Evolutionary conservation across 2,113 vertebrate species (phyloP), one percentile per base, ranked within the genome.

Genomic region (Callionymus lyra): DNA sequence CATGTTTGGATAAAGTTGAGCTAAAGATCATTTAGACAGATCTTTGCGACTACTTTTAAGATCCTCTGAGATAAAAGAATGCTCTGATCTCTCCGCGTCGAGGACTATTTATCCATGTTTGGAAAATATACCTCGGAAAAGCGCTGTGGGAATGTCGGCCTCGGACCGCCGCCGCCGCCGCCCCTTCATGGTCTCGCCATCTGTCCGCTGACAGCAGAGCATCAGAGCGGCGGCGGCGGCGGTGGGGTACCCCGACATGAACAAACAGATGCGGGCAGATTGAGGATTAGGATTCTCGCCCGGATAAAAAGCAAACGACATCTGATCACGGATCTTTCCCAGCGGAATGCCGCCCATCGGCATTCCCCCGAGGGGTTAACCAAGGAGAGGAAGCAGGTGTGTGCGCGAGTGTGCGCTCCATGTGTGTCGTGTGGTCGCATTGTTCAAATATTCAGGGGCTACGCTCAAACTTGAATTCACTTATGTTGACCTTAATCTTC

Each of bases 291-390:
- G 66, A 72, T 53, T 66, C 76, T 79, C 72, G 71, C 72, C 78
- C 74, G 77, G 74, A 86, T 83, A 79, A 84, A 27, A 73, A 70
- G 72, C 77, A 81, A 79, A 83, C 71, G 73, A 81, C 79, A 80
- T 82, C 74, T 84, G 82, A 85, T 82, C 77, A 67, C 36, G 48
- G 80, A 82, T 74, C 71, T 73, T 55, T 80, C 81, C 81, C 79
- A 13, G 68, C 46, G 74, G 79, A 82, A 74, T 66, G 77, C 63
- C 72, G 9, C 41, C 66, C 44, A 73, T 51, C 49, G 71, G 77
- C 75, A 51, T 79, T 75, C 80, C 80, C 80, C 65, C 14, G 68
- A 76, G 73, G 77, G 76, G 80, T 82, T 80, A 80, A 82, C 75
- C 73, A 72, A 74, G 75, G 76, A 59, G 53, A 72, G 72, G 48